Conservation (phyloP, 1,140 invertebrate species). For the Himalopsyche phryganea region DNA sequence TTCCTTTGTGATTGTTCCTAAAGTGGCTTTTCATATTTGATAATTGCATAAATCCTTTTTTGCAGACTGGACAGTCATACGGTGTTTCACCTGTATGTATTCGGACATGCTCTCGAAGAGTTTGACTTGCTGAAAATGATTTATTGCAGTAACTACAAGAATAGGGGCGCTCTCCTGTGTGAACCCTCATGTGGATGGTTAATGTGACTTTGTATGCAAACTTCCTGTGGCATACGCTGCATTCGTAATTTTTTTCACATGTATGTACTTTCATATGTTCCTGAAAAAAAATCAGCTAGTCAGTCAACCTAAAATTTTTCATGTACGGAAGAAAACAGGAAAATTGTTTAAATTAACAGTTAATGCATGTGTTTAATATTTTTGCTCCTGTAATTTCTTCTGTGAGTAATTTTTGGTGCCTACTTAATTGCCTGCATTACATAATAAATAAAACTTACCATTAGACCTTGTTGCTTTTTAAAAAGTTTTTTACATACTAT, state of each 20-base stretch:
- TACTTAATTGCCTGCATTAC: too few species aligned
- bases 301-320: too few species aligned
- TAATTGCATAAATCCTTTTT: constrained; percentile 44
- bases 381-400: too few species aligned
- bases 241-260: constrained; percentile 48
- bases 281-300: too few species aligned
- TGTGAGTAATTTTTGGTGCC: too few species aligned
- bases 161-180: constrained; percentile 33
- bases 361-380: too few species aligned
- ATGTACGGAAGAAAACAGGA: too few species aligned
- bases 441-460: too few species aligned
- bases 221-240: constrained; percentile 42
- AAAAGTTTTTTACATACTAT: too few species aligned
- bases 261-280: constrained; percentile 45
- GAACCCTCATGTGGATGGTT: constrained; percentile 27
- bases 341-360: too few species aligned
- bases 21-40: constrained; percentile 24
- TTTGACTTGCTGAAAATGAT: constrained; percentile 39
- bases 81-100: constrained; percentile 53
- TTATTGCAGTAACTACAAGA: constrained; percentile 37
- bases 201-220: constrained; percentile 31
- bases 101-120: constrained; percentile 41
- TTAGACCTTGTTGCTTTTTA: too few species aligned
- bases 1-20: constrained; percentile 9
- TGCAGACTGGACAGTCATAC: constrained; percentile 50